Evolutionary conservation across 2,888 invertebrate species (phyloP).

Genomic region (Esperia sulphurella): DNA sequence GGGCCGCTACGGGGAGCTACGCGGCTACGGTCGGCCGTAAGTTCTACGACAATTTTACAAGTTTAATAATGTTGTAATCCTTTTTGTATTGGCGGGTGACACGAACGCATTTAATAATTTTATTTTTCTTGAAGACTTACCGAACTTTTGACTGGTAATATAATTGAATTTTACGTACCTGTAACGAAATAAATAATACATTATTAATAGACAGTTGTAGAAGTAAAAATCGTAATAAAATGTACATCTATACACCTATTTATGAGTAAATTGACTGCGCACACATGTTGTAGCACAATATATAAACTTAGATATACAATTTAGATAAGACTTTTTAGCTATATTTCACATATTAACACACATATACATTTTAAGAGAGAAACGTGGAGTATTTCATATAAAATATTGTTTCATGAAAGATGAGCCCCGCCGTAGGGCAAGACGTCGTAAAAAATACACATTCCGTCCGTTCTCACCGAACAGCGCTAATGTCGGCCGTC

Average conservation of each 20-base stretch:
- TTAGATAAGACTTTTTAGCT: no score
- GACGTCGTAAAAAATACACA: slow-evolving; percentile 4
- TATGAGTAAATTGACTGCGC: no score
- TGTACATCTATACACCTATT: no score
- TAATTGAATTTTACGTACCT: slow-evolving; percentile 6
- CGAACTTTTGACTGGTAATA: not conserved
- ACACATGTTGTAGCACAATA: no score
- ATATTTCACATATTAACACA: no score
- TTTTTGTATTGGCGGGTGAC: slow-evolving; percentile 28
- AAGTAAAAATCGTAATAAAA: not conserved
- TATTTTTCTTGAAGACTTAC: slow-evolving; percentile 9
- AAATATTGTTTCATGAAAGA: slow-evolving; percentile 3
- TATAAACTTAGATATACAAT: not conserved
- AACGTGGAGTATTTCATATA: no score
- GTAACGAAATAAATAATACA: slow-evolving; percentile 1
- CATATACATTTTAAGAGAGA: no score
- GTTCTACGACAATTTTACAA: slow-evolving; percentile 49
- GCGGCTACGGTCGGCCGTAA: slow-evolving; percentile 27
- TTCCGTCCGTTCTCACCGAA: slow-evolving; percentile 19
- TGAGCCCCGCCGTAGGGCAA: not conserved
- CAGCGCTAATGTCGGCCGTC: slow-evolving; percentile 42
- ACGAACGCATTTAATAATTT: not conserved
- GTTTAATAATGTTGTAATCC: slow-evolving; percentile 49
- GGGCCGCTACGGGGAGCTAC: slow-evolving; percentile 42
- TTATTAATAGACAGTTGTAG: not conserved